A percentile compares a stretch with the other conserved stretches of the same genome.
Evolutionary conservation across 2,113 vertebrate species (phyloP).

Genomic region (Python bivittatus): DNA sequence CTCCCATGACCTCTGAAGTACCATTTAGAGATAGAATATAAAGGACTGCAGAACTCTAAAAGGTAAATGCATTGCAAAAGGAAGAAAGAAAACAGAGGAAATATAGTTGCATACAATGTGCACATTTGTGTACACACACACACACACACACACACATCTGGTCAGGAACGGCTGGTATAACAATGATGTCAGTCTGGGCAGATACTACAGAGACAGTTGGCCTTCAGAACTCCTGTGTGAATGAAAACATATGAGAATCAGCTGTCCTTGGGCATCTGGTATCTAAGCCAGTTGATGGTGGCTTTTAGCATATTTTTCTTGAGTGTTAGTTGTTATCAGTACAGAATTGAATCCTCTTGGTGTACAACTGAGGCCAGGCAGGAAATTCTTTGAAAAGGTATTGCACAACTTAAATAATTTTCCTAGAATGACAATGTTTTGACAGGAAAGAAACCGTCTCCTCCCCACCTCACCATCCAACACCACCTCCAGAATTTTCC

Average conservation of each 20-base stretch:
- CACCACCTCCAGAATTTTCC: not conserved
- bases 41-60: not conserved
- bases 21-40: not conserved
- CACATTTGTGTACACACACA: not conserved
- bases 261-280: not conserved
- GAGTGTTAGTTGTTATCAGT: not conserved
- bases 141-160: not conserved
- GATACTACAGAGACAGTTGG: not conserved
- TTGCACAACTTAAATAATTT: slow-evolving; percentile 18
- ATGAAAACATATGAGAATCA: not conserved
- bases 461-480: not conserved
- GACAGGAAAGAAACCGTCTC: not conserved
- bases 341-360: not conserved
- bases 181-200: not conserved
- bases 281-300: not conserved
- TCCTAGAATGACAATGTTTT: slow-evolving; percentile 13
- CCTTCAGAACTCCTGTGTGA: not conserved
- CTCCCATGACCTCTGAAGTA: not conserved
- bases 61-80: not conserved
- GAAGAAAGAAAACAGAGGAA: not conserved
- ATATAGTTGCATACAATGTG: not conserved
- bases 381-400: slow-evolving; percentile 14
- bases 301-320: not conserved
- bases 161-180: not conserved
- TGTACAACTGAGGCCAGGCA: not conserved